phyloP scores from a whole-genome alignment of 2,888 invertebrate genomes.

The Synergus gifuensis region DNA sequence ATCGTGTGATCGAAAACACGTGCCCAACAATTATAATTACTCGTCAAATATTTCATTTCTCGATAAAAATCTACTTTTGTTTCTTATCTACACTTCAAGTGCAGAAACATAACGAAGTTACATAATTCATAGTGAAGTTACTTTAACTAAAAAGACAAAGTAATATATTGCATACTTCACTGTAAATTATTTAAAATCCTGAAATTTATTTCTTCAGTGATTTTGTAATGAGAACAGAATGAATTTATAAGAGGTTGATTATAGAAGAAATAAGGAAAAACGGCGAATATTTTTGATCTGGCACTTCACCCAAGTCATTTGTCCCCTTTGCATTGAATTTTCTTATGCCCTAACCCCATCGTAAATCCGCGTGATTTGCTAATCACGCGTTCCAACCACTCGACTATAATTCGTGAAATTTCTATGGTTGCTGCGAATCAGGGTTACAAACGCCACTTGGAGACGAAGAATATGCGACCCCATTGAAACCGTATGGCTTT shows the following conservation, averaged over 20 bases:
- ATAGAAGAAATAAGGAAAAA: background rate
- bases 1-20: constrained; percentile 45
- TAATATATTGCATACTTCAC: too few species aligned
- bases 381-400: constrained; percentile 44
- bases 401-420: constrained; percentile 44
- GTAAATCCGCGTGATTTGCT: constrained; percentile 47
- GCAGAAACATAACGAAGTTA: background rate
- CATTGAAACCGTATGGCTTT: constrained; percentile 43
- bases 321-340: constrained; percentile 39
- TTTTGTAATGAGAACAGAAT: background rate
- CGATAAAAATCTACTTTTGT: background rate
- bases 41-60: constrained; percentile 48
- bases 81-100: background rate
- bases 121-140: too few species aligned
- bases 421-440: constrained; percentile 35
- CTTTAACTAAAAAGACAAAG: too few species aligned
- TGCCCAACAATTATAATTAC: constrained; percentile 45
- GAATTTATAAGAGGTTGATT: constrained; percentile 20
- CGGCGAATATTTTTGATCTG: constrained; percentile 25
- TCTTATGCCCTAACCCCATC: constrained; percentile 23
- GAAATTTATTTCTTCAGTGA: background rate
- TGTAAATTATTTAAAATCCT: background rate
- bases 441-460: constrained; percentile 47
- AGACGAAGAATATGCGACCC: constrained; percentile 46
- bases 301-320: constrained; percentile 17